These are phyloP conservation scores for Pseudomyrmex pallidus DNA, from an alignment of 1,140 invertebrate genomes.

Conservation along the genomic window DNA sequence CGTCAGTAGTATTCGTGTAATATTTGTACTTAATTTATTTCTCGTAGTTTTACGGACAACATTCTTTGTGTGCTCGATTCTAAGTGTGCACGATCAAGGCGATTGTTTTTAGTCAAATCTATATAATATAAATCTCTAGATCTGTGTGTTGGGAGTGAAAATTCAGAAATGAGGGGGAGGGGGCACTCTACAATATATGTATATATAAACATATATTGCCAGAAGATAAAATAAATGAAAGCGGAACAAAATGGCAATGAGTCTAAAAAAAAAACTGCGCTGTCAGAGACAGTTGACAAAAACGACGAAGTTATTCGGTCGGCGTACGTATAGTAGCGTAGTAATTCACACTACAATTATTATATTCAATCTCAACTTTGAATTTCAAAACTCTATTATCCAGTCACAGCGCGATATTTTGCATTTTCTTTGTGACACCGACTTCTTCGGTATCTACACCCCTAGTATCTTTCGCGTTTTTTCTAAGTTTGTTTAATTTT, in stretches of 20 bases:
- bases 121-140: neutral
- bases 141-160: slow-evolving; percentile 33
- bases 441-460: too few species aligned
- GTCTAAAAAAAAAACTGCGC: neutral
- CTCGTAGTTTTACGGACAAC: slow-evolving; percentile 71
- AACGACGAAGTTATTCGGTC: too few species aligned
- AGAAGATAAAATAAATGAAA: neutral
- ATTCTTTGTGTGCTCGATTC: slow-evolving; percentile 44
- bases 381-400: too few species aligned
- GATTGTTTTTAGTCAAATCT: slow-evolving; percentile 5
- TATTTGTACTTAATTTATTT: slow-evolving; percentile 73
- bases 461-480: too few species aligned
- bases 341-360: too few species aligned
- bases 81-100: neutral
- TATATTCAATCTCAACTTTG: too few species aligned
- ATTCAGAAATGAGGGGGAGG: neutral
- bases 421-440: too few species aligned
- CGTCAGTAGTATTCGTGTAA: slow-evolving; percentile 66
- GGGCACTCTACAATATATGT: too few species aligned
- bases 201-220: too few species aligned
- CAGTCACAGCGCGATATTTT: too few species aligned
- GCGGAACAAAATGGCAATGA: neutral
- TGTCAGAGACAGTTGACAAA: neutral
- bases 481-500: too few species aligned
- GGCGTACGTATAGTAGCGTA: too few species aligned